A percentile compares a stretch with the other conserved stretches of the same genome.
Evolutionary conservation across 2,888 invertebrate species (phyloP).

Genomic region (Synanthedon myopaeformis): DNA sequence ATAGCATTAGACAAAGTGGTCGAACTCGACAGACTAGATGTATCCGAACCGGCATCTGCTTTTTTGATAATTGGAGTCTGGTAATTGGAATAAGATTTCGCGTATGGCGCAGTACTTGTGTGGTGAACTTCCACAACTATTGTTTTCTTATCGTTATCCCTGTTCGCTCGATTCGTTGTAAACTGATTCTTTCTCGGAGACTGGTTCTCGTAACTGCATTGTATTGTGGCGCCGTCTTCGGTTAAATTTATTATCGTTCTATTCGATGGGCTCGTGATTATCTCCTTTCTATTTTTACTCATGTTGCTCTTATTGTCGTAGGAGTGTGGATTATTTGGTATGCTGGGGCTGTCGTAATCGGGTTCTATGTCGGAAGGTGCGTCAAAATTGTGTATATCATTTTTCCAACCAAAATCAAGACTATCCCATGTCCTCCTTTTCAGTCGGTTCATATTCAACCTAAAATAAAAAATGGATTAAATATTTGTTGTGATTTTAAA

Average conservation of each 20-base stretch:
- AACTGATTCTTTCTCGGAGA: slow-evolving; percentile 50
- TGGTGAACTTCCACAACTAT: slow-evolving; percentile 83
- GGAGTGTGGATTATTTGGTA: slow-evolving; percentile 60
- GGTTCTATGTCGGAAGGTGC: slow-evolving; percentile 62
- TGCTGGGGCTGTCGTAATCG: slow-evolving; percentile 59
- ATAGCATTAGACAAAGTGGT: slow-evolving; percentile 61
- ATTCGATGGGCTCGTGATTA: slow-evolving; percentile 64
- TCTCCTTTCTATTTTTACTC: slow-evolving; percentile 39
- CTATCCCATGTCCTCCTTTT: slow-evolving; percentile 73
- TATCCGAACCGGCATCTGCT: slow-evolving; percentile 35
- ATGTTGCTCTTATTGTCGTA: slow-evolving; percentile 48
- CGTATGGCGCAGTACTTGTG: slow-evolving; percentile 36
- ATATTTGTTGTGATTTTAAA: no score
- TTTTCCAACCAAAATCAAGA: slow-evolving; percentile 69
- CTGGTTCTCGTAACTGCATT: slow-evolving; percentile 70
- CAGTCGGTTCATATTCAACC: slow-evolving; percentile 52
- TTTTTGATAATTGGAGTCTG: slow-evolving; percentile 29
- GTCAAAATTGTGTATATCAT: slow-evolving; percentile 61
- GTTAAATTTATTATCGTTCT: slow-evolving; percentile 80
- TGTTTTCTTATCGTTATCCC: slow-evolving; percentile 69
- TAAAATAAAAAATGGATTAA: slow-evolving; percentile 18
- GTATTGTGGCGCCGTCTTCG: slow-evolving; percentile 78
- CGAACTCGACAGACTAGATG: slow-evolving; percentile 47
- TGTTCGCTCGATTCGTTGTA: slow-evolving; percentile 30
- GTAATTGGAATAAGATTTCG: slow-evolving; percentile 38